Conservation (phyloP, 2,888 invertebrate genomes). For the Hirudinaria manillensis region DNA sequence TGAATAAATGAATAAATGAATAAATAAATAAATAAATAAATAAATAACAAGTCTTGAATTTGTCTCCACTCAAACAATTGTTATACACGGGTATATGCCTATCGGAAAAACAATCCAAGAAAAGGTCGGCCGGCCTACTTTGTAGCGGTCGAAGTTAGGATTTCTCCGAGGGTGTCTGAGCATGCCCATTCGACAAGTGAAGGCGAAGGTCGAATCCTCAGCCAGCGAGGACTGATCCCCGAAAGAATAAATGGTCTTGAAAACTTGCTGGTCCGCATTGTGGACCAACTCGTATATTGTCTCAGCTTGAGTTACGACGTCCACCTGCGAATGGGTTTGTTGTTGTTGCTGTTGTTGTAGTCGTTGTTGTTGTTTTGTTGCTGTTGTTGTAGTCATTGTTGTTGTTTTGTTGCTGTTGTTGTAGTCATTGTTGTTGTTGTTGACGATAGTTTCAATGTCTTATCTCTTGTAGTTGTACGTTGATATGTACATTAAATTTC, state of each 20-base stretch:
- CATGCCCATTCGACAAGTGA: slow-evolving; percentile 32
- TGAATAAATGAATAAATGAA: no score
- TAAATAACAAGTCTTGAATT: no score
- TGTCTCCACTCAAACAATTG: no score
- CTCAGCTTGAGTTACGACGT: slow-evolving; percentile 30
- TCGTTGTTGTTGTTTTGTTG: no score
- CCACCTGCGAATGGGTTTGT: slow-evolving; percentile 19
- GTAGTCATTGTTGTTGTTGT: background rate
- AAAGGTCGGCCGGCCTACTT: slow-evolving; percentile 7
- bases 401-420: background rate
- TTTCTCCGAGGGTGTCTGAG: slow-evolving; percentile 28
- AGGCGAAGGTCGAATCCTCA: slow-evolving; percentile 13
- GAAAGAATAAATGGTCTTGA: slow-evolving; percentile 12
- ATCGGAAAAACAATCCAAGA: background rate
- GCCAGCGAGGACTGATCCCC: slow-evolving; percentile 21
- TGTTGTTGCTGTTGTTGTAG: no score
- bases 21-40: no score
- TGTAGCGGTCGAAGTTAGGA: slow-evolving; percentile 29
- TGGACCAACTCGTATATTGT: slow-evolving; percentile 21
- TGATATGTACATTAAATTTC: background rate
- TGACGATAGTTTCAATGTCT: background rate
- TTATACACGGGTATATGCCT: background rate
- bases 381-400: background rate
- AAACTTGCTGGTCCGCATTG: slow-evolving; percentile 3
- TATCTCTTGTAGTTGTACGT: background rate